Evolutionary conservation across 2,797 vertebrate species (phyloP).

Genomic region (Micropoecilia bifurca): DNA sequence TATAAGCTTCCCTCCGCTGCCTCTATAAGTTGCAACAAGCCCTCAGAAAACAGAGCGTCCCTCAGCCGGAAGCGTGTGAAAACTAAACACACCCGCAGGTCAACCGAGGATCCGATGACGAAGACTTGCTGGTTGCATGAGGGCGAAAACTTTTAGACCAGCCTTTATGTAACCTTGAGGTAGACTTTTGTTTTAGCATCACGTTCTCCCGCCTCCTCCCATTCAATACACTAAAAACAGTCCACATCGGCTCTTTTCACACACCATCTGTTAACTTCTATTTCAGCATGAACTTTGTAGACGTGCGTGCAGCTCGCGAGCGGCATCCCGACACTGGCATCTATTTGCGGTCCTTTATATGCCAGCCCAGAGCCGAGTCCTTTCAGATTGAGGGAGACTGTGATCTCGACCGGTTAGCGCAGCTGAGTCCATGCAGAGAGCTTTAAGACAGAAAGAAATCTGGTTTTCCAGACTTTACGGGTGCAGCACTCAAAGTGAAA

Average conservation of each 20-base stretch:
- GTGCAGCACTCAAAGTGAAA: neutral
- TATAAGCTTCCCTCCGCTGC: slow-evolving; percentile 32
- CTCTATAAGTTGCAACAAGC: slow-evolving; percentile 42
- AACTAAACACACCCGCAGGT: slow-evolving; percentile 58
- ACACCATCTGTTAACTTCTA: slow-evolving; percentile 43
- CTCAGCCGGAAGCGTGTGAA: slow-evolving; percentile 44
- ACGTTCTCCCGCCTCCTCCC: slow-evolving; percentile 19
- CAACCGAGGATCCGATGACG: slow-evolving; percentile 28
- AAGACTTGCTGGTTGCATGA: slow-evolving; percentile 29
- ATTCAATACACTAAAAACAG: slow-evolving; percentile 47
- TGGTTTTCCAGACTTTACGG: neutral
- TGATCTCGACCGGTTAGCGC: slow-evolving; percentile 47
- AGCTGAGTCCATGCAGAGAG: slow-evolving; percentile 19
- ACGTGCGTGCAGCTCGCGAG: slow-evolving; percentile 8
- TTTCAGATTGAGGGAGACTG: slow-evolving; percentile 32
- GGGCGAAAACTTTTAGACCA: slow-evolving; percentile 23
- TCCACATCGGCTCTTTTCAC: slow-evolving; percentile 56
- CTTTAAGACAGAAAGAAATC: neutral
- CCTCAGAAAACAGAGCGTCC: slow-evolving; percentile 35
- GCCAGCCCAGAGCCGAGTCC: slow-evolving; percentile 37
- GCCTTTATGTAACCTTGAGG: slow-evolving; percentile 36
- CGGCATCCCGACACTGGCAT: slow-evolving; percentile 45
- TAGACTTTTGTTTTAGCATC: slow-evolving; percentile 1
- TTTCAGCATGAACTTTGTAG: slow-evolving; percentile 34
- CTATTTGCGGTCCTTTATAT: slow-evolving; percentile 65